Evolutionary conservation across 2,888 invertebrate genomes (phyloP), one percentile per base, ranked within the genome.

Genomic region (Frankliniella intonsa): DNA sequence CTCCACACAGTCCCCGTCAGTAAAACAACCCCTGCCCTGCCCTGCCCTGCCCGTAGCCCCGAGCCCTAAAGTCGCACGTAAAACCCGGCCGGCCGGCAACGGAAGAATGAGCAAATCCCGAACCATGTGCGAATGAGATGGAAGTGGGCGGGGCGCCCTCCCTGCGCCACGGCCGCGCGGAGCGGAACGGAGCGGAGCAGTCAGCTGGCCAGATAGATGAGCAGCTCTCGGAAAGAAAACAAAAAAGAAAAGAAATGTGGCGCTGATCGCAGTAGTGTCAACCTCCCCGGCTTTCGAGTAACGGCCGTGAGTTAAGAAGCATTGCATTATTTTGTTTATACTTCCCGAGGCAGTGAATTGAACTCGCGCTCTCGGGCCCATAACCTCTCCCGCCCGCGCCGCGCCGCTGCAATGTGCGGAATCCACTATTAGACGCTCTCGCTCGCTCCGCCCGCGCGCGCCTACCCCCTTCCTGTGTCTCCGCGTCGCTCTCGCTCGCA

Each of bases 81-180:
- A 76, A 76, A 76, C 22, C 10, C 69, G 55, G 12, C 69, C 10
- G 69, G 69, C 12, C 25, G 69, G n/a, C n/a, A 25, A 22, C 25
- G 25, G 69, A 25, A 10, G 69, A 76, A 76, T 76, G 69, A 76
- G 69, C 69, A 76, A 76, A 76, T 76, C 69, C 69, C 69, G 69
- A 17, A 62, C 62, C 62, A 62, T 62, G 62, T 62, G 62, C 5
- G 62, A 19, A n/a, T 62, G 62, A 38, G 38, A 38, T 38, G 38
- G 38, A 12, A 55, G 55, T 55, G 55, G 55, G 38, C 5, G 38
- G 3, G 3, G 38, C 5, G 38, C 38, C 38, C 38, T 38, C 10
- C 51, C 51, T 11, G 51, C 9, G 38, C 38, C 38, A 2, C 5
- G 38, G 38, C 38, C 38, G 38, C 38, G 38, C 38, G 38, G 38